Evolutionary conservation across 2,888 invertebrate genomes (phyloP).

Genomic region (Dichetophora obliterata): DNA sequence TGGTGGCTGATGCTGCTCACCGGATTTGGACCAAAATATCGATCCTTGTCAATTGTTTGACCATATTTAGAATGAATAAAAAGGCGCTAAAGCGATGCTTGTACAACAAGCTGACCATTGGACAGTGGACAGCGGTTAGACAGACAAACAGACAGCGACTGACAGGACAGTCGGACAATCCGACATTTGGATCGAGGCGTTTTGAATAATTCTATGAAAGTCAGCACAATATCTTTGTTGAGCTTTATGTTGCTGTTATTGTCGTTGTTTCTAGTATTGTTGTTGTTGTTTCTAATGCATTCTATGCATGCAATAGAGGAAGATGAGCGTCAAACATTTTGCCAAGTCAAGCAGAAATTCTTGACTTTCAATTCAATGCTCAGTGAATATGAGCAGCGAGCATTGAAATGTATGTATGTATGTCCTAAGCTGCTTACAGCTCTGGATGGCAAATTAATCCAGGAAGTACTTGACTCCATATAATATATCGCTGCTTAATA

Average conservation of each 20-base stretch:
- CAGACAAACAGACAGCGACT: background rate
- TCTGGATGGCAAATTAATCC: constrained; percentile 53
- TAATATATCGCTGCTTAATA: background rate
- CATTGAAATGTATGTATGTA: constrained; percentile 13
- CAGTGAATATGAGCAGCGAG: constrained; percentile 13
- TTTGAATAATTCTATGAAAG: constrained; percentile 37
- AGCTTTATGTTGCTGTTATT: background rate
- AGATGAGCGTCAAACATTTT: constrained; percentile 3
- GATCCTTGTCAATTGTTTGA: constrained; percentile 27
- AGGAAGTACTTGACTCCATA: constrained; percentile 46
- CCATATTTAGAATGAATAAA: constrained; percentile 28
- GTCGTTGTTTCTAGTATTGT: background rate
- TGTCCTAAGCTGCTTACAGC: constrained; percentile 21
- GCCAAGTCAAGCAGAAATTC: constrained; percentile 16
- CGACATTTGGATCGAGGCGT: constrained; percentile 33
- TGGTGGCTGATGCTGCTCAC: background rate
- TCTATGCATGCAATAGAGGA: background rate
- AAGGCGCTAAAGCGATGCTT: constrained; percentile 22
- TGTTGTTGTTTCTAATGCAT: constrained; percentile 9
- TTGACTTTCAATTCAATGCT: background rate
- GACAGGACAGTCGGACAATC: background rate
- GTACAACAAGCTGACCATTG: constrained; percentile 18
- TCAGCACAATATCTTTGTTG: background rate
- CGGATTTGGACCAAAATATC: constrained; percentile 13
- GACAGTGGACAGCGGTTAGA: background rate